Conservation (phyloP, 1,140 invertebrate genomes). For the Palaemon carinicauda region DNA sequence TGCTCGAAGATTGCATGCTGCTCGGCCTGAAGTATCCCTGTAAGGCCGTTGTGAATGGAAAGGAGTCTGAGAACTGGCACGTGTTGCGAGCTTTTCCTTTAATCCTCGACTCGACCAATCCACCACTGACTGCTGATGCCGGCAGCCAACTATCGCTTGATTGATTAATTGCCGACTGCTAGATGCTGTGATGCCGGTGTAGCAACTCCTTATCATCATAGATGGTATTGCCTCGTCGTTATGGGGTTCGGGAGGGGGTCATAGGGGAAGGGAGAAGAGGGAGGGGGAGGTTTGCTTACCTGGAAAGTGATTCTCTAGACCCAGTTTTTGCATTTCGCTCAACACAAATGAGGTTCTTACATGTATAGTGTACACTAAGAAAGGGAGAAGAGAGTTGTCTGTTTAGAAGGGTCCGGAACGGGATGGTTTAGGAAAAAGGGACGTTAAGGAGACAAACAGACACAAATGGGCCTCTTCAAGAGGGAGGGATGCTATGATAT, state of each 20-base stretch:
- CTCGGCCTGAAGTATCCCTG: neutral
- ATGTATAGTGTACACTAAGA: too few species aligned
- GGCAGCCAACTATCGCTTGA: constrained; percentile 29
- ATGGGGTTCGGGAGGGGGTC: neutral
- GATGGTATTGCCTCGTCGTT: neutral
- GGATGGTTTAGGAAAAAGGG: too few species aligned
- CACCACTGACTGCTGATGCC: constrained; percentile 2
- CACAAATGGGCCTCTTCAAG: too few species aligned
- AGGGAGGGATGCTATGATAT: too few species aligned
- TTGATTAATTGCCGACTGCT: constrained; percentile 42
- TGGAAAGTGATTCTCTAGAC: too few species aligned
- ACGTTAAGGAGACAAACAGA: too few species aligned
- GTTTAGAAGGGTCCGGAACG: too few species aligned
- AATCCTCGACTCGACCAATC: constrained; percentile 32
- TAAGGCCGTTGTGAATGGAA: neutral
- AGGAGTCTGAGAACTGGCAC: constrained; percentile 51
- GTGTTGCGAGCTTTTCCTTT: constrained; percentile 39
- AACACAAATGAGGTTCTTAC: too few species aligned
- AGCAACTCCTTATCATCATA: neutral
- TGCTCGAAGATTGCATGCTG: neutral
- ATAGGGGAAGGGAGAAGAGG: neutral
- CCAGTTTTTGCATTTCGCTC: too few species aligned
- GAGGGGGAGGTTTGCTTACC: too few species aligned
- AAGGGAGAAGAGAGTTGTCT: too few species aligned
- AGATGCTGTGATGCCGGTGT: constrained; percentile 29